phyloP scores from a whole-genome alignment of 2,797 vertebrate genomes.

The Scyliorhinus canicula region DNA sequence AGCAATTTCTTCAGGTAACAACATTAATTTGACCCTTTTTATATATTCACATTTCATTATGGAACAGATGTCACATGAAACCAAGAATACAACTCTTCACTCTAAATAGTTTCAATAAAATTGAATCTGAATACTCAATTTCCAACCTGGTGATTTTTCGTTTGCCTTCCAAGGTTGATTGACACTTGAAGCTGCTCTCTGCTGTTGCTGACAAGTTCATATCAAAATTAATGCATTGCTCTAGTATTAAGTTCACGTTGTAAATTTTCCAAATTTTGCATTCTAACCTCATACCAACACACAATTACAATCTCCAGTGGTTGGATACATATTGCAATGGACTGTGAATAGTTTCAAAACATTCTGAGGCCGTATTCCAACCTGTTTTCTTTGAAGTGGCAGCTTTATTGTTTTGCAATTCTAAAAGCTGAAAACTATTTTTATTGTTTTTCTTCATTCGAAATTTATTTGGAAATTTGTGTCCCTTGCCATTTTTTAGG shows the following conservation, averaged over 20 bases:
- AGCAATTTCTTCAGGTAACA: not conserved
- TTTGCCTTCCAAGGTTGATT: not conserved
- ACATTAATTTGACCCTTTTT: not conserved
- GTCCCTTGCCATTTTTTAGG: too few species aligned
- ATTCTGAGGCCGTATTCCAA: not conserved
- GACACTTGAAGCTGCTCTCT: not conserved
- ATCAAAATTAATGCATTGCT: constrained; percentile 11
- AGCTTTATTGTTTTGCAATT: not conserved
- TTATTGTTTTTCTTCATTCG: not conserved
- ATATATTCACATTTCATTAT: not conserved
- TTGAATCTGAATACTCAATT: not conserved
- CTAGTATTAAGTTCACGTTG: not conserved
- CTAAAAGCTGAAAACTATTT: not conserved
- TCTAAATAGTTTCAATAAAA: not conserved
- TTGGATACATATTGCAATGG: not conserved
- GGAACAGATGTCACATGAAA: not conserved
- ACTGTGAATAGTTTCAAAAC: constrained; percentile 21
- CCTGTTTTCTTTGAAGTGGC: not conserved
- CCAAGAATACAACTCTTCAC: too few species aligned
- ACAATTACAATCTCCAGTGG: not conserved
- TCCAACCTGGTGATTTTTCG: not conserved
- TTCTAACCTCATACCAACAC: not conserved
- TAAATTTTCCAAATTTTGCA: not conserved
- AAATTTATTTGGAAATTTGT: not conserved
- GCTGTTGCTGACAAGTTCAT: not conserved